phyloP scores from a whole-genome alignment of 35 echinoderm and acorn worm species.

The Apostichopus parvimensis region DNA sequence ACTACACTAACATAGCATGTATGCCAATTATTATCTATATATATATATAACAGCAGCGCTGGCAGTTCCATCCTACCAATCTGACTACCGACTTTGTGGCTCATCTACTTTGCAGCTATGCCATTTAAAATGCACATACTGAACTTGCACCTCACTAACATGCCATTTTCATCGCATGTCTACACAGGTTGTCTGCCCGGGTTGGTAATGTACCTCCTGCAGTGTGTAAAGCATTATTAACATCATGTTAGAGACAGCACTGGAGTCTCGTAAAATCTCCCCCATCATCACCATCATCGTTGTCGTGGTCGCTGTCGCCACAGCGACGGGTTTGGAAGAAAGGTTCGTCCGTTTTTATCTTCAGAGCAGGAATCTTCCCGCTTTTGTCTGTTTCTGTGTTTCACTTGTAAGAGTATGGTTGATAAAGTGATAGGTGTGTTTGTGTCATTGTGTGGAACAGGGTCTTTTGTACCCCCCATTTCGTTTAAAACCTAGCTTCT shows the following conservation, averaged over 20 bases:
- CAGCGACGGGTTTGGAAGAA: background rate
- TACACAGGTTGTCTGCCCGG: constrained; percentile 29
- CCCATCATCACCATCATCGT: background rate
- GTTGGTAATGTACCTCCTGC: constrained; percentile 23
- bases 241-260: constrained; percentile 14
- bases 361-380: background rate
- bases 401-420: background rate
- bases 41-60: background rate
- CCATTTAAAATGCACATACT: background rate
- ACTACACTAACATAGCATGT: constrained; percentile 11
- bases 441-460: too few species aligned
- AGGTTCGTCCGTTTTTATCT: background rate
- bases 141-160: constrained; percentile 29
- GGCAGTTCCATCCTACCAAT: background rate
- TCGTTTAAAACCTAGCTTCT: too few species aligned
- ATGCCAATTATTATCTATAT: background rate
- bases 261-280: background rate
- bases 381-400: background rate
- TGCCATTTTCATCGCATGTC: constrained; percentile 40
- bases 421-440: background rate
- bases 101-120: background rate
- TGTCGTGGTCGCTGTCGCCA: too few species aligned
- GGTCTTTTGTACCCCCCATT: too few species aligned
- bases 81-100: background rate
- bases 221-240: constrained; percentile 16